Conservation (phyloP, 2,113 vertebrate genomes). For the Apodemus sylvaticus region DNA sequence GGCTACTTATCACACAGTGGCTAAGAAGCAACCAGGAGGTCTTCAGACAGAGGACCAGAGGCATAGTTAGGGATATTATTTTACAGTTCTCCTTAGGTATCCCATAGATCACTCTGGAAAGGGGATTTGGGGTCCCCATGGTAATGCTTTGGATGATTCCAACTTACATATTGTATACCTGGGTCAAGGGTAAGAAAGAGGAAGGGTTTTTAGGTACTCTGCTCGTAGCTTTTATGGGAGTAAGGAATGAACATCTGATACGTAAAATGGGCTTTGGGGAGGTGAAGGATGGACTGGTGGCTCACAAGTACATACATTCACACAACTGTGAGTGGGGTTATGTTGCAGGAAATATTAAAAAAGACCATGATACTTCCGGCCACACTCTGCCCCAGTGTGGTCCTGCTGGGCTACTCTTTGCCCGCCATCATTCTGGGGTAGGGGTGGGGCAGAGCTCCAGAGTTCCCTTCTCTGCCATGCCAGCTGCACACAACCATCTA, state of each 20-base stretch:
- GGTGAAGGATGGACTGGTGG: background rate
- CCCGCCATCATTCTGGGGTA: too few relatives aligned
- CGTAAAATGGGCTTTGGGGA: background rate
- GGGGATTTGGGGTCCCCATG: background rate
- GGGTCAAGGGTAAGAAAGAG: background rate
- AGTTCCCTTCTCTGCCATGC: too few relatives aligned
- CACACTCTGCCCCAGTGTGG: too few relatives aligned
- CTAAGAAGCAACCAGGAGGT: background rate
- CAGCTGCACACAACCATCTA: too few relatives aligned
- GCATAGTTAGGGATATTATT: accelerated
- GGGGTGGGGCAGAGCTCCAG: too few relatives aligned
- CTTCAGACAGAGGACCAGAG: background rate
- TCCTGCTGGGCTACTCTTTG: too few relatives aligned
- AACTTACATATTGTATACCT: background rate
- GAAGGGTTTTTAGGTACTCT: background rate
- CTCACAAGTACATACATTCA: background rate
- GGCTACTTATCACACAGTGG: background rate
- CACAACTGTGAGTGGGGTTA: background rate
- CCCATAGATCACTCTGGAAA: background rate
- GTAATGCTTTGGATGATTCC: background rate
- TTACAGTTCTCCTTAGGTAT: background rate
- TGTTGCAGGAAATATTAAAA: too few relatives aligned
- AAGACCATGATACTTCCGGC: too few relatives aligned
- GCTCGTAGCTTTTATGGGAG: background rate
- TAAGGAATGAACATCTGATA: background rate